Conservation (phyloP, 2,888 invertebrate genomes). For the Unio pictorum region DNA sequence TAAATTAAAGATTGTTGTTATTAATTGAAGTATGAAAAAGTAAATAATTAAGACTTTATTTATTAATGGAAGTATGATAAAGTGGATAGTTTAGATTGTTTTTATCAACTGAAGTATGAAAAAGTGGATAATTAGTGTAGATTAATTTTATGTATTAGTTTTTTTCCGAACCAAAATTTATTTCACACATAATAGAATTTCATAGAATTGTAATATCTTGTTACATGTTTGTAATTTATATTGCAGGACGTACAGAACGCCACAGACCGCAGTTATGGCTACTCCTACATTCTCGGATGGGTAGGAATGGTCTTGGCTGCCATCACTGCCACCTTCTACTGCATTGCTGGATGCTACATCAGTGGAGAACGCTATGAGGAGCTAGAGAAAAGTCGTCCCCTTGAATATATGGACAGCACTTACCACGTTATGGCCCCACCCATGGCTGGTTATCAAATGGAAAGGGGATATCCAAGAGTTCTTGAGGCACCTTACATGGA, state of each 20-base stretch:
- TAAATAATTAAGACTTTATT: too few relatives aligned
- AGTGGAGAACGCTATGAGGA: conserved; percentile 53
- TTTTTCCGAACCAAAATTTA: too few relatives aligned
- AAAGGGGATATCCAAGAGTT: conserved; percentile 32
- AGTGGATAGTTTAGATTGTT: too few relatives aligned
- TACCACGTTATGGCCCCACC: conserved; percentile 2
- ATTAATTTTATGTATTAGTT: too few relatives aligned
- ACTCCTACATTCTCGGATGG: conserved; percentile 67
- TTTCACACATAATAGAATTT: too few relatives aligned
- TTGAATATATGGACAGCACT: conserved; percentile 7
- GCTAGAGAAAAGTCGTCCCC: conserved; percentile 1
- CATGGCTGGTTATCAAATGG: conserved; percentile 27
- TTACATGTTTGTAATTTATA: neutral
- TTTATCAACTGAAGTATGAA: too few relatives aligned
- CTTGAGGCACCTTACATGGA: conserved; percentile 32
- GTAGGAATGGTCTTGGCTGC: conserved; percentile 59
- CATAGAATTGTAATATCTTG: neutral
- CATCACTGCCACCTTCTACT: conserved; percentile 60
- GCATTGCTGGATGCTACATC: conserved; percentile 60
- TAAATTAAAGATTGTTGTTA: too few relatives aligned
- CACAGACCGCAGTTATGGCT: conserved; percentile 54
- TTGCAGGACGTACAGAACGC: conserved; percentile 45
- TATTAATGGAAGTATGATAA: too few relatives aligned
- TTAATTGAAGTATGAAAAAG: too few relatives aligned
- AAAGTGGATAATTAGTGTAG: too few relatives aligned